phyloP scores from a whole-genome alignment of 2,888 invertebrate species.

The Xestia xanthographa region DNA sequence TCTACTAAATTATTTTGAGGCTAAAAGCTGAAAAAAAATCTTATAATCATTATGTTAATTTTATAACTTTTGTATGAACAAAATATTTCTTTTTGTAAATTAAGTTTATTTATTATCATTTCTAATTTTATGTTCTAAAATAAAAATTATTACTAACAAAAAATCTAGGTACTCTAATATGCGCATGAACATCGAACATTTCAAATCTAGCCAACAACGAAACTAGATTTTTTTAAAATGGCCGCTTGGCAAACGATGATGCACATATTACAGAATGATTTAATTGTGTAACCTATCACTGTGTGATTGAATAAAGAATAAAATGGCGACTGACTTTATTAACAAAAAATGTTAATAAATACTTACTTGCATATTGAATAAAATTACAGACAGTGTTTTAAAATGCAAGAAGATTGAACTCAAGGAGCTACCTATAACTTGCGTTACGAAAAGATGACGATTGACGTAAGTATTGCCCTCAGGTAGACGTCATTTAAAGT shows the following conservation, averaged over 20 bases:
- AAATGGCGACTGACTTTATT: slow-evolving; percentile 37
- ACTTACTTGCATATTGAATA: not conserved
- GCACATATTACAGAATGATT: slow-evolving; percentile 63
- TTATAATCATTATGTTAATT: not conserved
- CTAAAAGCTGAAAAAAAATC: not conserved
- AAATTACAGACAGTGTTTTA: not conserved
- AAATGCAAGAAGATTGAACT: not conserved
- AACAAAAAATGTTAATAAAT: slow-evolving; percentile 10
- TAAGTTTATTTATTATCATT: slow-evolving; percentile 20
- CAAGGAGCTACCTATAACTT: not conserved
- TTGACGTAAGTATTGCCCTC: not conserved
- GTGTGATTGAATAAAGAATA: slow-evolving; percentile 48
- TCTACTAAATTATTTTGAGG: not conserved
- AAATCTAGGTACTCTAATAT: slow-evolving; percentile 61
- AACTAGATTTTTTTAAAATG: slow-evolving; percentile 50
- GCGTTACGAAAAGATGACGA: not conserved
- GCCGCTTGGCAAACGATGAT: slow-evolving; percentile 47
- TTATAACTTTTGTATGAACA: slow-evolving; percentile 6
- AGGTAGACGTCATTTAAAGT: too few relatives aligned
- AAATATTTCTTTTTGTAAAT: slow-evolving; percentile 12
- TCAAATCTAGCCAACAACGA: slow-evolving; percentile 36
- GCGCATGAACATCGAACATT: slow-evolving; percentile 61
- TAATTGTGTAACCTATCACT: slow-evolving; percentile 47
- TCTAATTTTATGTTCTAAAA: slow-evolving; percentile 18
- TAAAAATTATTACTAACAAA: slow-evolving; percentile 42